Conservation (phyloP, 2,888 invertebrate genomes). For the Thecocarcelia acutangulata region DNA sequence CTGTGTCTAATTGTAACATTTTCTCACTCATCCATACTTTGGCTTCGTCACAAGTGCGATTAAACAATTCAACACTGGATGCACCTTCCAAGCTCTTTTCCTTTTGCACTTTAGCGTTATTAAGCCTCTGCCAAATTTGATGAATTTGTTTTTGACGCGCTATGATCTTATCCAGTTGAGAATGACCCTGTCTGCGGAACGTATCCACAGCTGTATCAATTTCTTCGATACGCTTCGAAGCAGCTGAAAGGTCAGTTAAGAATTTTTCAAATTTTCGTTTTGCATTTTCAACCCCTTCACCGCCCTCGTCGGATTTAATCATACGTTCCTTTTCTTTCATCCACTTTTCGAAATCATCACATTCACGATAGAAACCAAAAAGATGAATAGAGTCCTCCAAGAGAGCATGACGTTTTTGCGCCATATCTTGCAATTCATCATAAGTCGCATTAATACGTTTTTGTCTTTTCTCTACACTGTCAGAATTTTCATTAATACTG, state of each 20-base stretch:
- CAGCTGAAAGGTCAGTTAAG: constrained; percentile 96
- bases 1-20: constrained; percentile 92
- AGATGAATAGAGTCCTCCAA: constrained; percentile 95
- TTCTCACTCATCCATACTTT: constrained; percentile 99
- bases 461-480: constrained; percentile 91
- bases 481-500: constrained; percentile 84
- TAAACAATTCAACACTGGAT: constrained; percentile 96
- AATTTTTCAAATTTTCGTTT: constrained; percentile 98
- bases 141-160: constrained; percentile 91
- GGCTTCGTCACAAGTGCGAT: constrained; percentile 97
- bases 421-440: constrained; percentile 89
- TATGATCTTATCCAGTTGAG: constrained; percentile 90
- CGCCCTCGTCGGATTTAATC: constrained; percentile 89
- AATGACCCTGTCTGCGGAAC: constrained; percentile 91
- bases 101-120: constrained; percentile 92
- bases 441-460: constrained; percentile 91
- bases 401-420: constrained; percentile 89
- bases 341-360: constrained; percentile 99
- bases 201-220: constrained; percentile 94
- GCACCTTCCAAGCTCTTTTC: constrained; percentile 96
- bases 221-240: constrained; percentile 93
- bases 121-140: constrained; percentile 93
- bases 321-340: constrained; percentile 96
- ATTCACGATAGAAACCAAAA: constrained; percentile 96
- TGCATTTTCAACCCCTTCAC: constrained; percentile 94